Conservation (phyloP, 2,113 vertebrate genomes). For the Myotis brandtii region DNA sequence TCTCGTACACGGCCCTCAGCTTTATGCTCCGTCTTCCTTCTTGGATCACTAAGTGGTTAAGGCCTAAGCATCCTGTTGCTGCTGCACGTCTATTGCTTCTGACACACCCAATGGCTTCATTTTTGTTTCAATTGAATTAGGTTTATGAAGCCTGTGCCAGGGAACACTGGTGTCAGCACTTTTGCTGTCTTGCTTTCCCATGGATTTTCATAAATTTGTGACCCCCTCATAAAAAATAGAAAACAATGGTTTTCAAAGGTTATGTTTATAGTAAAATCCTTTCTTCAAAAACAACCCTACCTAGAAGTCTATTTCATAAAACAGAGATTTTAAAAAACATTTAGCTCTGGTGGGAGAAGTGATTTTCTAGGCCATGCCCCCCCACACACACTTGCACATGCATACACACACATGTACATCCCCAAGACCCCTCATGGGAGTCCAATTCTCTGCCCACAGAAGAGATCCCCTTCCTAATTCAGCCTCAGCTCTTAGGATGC, state of each 20-base stretch:
- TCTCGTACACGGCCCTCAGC: rapidly evolving
- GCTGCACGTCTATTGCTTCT: neutral
- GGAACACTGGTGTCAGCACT: neutral
- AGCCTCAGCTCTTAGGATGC: neutral
- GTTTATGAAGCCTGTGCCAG: neutral
- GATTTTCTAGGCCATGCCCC: neutral
- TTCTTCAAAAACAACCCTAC: conserved; percentile 35
- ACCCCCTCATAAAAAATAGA: neutral
- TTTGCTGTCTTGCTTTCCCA: neutral
- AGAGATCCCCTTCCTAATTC: neutral
- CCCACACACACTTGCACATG: rapidly evolving
- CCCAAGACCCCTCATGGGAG: neutral
- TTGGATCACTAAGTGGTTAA: neutral
- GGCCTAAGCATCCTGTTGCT: neutral
- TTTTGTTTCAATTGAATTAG: neutral
- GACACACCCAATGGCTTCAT: neutral
- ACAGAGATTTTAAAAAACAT: neutral
- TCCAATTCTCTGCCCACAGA: neutral
- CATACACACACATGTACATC: neutral
- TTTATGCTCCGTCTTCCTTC: neutral
- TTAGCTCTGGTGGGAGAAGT: neutral
- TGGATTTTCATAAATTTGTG: conserved; percentile 24
- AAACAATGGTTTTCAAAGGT: neutral
- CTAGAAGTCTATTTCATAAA: conserved; percentile 20
- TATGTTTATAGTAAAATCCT: neutral